Evolutionary conservation across 1,140 invertebrate genomes (phyloP).

Genomic region (Aplysia californica): DNA sequence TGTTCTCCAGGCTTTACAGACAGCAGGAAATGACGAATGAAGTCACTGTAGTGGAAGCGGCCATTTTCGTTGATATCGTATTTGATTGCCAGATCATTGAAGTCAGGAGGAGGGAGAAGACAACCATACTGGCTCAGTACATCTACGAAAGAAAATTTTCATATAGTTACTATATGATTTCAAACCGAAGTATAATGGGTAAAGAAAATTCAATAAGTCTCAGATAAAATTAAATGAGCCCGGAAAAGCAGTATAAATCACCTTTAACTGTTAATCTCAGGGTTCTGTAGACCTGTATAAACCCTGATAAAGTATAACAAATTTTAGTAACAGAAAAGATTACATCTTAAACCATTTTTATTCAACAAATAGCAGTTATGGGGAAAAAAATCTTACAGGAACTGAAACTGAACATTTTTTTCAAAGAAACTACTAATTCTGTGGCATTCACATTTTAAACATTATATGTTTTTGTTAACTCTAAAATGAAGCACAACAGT

Average conservation of each 20-base stretch:
- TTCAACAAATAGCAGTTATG: too few relatives aligned
- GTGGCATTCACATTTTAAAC: too few relatives aligned
- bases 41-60: constrained; percentile 58
- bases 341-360: too few relatives aligned
- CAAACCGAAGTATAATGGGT: not conserved
- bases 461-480: too few relatives aligned
- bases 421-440: too few relatives aligned
- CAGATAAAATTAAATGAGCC: not conserved
- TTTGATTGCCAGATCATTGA: constrained; percentile 57
- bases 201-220: not conserved
- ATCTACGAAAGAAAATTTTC: constrained; percentile 47
- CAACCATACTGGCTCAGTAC: constrained; percentile 47
- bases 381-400: too few relatives aligned
- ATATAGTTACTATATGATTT: not conserved
- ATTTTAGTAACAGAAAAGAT: too few relatives aligned
- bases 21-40: constrained; percentile 62
- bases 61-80: constrained; percentile 63
- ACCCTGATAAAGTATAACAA: too few relatives aligned
- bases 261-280: not conserved
- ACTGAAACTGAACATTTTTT: too few relatives aligned
- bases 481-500: too few relatives aligned
- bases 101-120: constrained; percentile 50
- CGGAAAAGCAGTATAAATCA: not conserved
- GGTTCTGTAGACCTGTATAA: too few relatives aligned
- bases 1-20: constrained; percentile 48